Conservation (phyloP, 2,797 vertebrate species). For the Pagetopsis macropterus region DNA sequence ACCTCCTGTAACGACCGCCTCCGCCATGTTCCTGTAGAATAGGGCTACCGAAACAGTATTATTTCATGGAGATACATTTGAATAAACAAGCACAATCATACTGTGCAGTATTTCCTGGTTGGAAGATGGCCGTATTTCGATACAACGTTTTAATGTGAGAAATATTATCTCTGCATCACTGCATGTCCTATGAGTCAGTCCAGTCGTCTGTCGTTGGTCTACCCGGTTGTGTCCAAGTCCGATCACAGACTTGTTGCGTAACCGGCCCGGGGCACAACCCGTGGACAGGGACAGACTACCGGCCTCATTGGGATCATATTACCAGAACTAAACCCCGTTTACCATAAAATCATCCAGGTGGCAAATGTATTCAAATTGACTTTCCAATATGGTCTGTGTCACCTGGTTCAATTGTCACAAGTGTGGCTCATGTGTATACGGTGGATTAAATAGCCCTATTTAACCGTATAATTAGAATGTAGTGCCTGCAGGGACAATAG, state of each 20-base stretch:
- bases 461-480: conserved; percentile 52
- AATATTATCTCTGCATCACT: too few species aligned
- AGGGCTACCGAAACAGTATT: neutral
- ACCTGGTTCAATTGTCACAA: conserved; percentile 48
- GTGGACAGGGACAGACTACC: conserved; percentile 1
- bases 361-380: conserved; percentile 36
- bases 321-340: conserved; percentile 18
- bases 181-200: neutral
- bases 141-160: neutral
- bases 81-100: too few species aligned
- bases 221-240: neutral
- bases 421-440: conserved; percentile 28
- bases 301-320: neutral
- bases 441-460: conserved; percentile 30
- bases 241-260: conserved; percentile 12
- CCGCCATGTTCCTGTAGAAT: conserved; percentile 44
- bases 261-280: conserved; percentile 4
- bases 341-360: neutral
- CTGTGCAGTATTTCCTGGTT: neutral
- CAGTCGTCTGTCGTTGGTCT: neutral
- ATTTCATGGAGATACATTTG: neutral
- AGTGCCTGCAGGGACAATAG: conserved; percentile 33
- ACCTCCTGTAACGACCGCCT: neutral
- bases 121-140: neutral
- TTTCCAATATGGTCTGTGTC: conserved; percentile 31